Percentiles rank a stretch among this genome's conserved stretches.
These are phyloP conservation scores for Diadegma fenestrale DNA, from an alignment of 2,888 invertebrate species.

Conservation along the genomic window DNA sequence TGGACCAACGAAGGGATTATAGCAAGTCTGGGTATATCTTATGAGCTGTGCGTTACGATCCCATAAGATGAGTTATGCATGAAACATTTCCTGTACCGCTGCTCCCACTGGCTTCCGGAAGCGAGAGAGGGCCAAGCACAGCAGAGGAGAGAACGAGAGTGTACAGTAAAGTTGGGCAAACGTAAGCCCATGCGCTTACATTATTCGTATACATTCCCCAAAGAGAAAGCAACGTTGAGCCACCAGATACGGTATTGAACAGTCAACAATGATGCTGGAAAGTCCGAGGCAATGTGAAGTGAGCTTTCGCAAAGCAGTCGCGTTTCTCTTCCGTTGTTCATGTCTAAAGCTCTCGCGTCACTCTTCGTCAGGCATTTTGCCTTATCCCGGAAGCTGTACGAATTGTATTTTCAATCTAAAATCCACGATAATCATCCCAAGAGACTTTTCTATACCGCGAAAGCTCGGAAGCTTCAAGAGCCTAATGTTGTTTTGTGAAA, in stretches of 20 bases:
- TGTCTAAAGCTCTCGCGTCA: neutral
- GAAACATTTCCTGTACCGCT: slow-evolving; percentile 48
- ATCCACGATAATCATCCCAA: too few species aligned
- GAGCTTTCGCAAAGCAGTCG: neutral
- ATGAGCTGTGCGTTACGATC: neutral
- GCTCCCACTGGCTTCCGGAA: neutral
- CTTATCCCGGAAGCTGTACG: neutral
- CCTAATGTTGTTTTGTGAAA: neutral
- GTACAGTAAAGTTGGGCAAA: slow-evolving; percentile 39
- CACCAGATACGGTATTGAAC: slow-evolving; percentile 2
- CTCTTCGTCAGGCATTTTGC: neutral
- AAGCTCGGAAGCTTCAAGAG: neutral
- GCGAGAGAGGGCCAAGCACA: neutral
- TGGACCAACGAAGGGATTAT: slow-evolving; percentile 41
- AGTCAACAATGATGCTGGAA: slow-evolving; percentile 30
- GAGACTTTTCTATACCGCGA: too few species aligned
- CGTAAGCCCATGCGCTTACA: slow-evolving; percentile 40
- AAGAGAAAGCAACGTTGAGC: slow-evolving; percentile 13
- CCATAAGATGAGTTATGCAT: slow-evolving; percentile 53
- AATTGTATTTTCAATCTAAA: neutral
- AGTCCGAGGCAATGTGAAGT: neutral
- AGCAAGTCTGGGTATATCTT: slow-evolving; percentile 2
- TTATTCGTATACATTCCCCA: slow-evolving; percentile 30
- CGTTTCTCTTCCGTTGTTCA: neutral
- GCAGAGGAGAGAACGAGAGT: neutral